Percentiles rank a stretch among this genome's conserved stretches.
Conservation (phyloP, 2,113 vertebrate species). For the Misgurnus anguillicaudatus region DNA sequence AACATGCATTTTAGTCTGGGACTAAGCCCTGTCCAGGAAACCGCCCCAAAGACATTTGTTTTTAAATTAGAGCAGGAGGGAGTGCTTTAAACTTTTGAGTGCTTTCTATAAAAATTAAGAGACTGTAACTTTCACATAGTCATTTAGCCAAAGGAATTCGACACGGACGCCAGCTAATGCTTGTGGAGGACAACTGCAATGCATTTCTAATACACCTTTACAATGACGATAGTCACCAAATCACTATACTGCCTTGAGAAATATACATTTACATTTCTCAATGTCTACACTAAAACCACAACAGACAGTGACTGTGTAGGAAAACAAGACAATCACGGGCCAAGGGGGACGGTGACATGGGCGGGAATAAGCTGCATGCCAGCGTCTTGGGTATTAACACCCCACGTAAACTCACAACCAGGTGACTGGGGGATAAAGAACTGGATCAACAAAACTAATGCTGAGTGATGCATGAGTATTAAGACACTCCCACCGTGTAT, state of each 20-base stretch:
- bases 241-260: conserved; percentile 32
- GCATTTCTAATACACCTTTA: neutral
- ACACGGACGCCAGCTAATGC: neutral
- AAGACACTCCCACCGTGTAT: conserved; percentile 38
- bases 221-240: too few relatives aligned
- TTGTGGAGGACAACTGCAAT: neutral
- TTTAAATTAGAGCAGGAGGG: conserved; percentile 15
- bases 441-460: conserved; percentile 30
- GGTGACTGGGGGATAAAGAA: conserved; percentile 12
- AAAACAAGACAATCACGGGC: conserved; percentile 48
- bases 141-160: conserved; percentile 36
- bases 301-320: conserved; percentile 39
- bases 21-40: too few relatives aligned
- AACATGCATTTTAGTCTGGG: too few relatives aligned
- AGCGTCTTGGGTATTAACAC: conserved; percentile 21
- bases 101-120: neutral
- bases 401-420: neutral
- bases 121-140: conserved; percentile 7
- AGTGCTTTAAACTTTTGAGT: neutral
- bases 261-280: conserved; percentile 34
- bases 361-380: neutral
- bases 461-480: conserved; percentile 56
- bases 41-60: neutral
- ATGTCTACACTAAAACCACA: conserved; percentile 41
- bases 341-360: conserved; percentile 15